These are phyloP conservation scores for Takifugu ocellatus DNA, from an alignment of 2,797 vertebrate genomes.

Conservation along the genomic window DNA sequence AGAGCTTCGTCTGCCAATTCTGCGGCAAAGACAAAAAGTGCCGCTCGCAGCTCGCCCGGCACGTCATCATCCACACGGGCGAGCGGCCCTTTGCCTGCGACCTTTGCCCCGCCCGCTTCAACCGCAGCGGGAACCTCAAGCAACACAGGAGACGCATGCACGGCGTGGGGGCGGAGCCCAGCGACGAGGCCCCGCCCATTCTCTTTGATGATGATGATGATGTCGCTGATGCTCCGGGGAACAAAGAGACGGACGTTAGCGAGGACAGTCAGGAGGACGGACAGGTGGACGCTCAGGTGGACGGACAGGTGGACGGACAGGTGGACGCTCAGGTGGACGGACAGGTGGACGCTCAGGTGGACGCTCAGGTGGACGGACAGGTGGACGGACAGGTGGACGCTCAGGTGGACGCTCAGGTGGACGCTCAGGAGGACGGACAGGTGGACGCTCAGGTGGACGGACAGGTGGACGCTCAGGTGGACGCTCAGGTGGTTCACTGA, in stretches of 20 bases:
- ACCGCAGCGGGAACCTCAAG: constrained; percentile 62
- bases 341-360: too few relatives aligned
- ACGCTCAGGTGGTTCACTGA: too few relatives aligned
- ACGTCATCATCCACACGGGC: constrained; percentile 59
- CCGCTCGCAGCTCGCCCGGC: constrained; percentile 60
- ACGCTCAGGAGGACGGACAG: too few relatives aligned
- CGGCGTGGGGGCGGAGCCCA: neutral
- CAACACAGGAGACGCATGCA: constrained; percentile 64
- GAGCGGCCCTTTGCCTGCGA: constrained; percentile 59
- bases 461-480: too few relatives aligned
- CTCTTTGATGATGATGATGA: constrained; percentile 43
- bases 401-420: neutral
- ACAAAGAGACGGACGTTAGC: constrained; percentile 38
- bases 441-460: too few relatives aligned
- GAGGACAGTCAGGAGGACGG: fast-evolving
- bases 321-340: too few relatives aligned
- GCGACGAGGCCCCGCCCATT: constrained; percentile 20
- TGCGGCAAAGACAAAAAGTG: constrained; percentile 68
- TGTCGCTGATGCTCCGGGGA: constrained; percentile 2
- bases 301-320: too few relatives aligned
- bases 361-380: neutral
- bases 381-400: neutral
- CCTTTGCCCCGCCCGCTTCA: constrained; percentile 53
- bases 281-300: neutral
- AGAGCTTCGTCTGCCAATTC: constrained; percentile 56